Evolutionary conservation across 2,113 vertebrate genomes (phyloP), one percentile per base, ranked within the genome.

Genomic region (Grantiella picta): DNA sequence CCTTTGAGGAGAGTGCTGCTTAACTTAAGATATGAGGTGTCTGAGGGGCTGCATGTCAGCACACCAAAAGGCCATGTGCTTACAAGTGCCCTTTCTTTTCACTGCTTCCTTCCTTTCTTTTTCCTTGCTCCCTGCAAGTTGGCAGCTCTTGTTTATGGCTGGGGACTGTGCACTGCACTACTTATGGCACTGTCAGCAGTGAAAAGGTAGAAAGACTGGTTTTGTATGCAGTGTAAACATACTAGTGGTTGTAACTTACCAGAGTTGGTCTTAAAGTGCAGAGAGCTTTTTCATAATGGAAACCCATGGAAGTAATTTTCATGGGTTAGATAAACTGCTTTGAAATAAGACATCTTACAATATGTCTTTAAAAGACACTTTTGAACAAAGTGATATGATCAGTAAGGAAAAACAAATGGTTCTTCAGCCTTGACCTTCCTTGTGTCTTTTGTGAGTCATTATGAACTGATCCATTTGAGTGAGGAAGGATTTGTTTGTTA

Each of bases 121-220:
- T 86, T 52, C 11, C 63, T 44, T 86, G 19, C 57, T 92, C 28
- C 12, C 21, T 61, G 45, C 57, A 44, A 65, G 56, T 10, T 94
- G 82, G 50, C 83, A 80, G 59, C 14, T 2, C 15, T 50, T 92
- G 23, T 50, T 82, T 57, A 5, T 1, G 19, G 52, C 14, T 91
- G 53, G 53, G 64, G 29, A 56, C 57, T 65, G 54, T 77, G 18
- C 27, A 44, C 21, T 1, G 5, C 35, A 31, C 64, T 78, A 11
- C 35, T 71, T 71, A n/a, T 0, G 0, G 50, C 0, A 0, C 82
- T 88, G 23, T 63, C 59, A 77, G 68, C 47, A 13, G 60, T 78
- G 72, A 71, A 78, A 42, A 91, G 86, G 47, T 10, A 2, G 94
- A 59, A 90, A 40, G 69, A 92, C 72, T 56, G 21, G 83, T 86